Conservation (phyloP, 2,888 invertebrate species). For the Germaria angustata region DNA sequence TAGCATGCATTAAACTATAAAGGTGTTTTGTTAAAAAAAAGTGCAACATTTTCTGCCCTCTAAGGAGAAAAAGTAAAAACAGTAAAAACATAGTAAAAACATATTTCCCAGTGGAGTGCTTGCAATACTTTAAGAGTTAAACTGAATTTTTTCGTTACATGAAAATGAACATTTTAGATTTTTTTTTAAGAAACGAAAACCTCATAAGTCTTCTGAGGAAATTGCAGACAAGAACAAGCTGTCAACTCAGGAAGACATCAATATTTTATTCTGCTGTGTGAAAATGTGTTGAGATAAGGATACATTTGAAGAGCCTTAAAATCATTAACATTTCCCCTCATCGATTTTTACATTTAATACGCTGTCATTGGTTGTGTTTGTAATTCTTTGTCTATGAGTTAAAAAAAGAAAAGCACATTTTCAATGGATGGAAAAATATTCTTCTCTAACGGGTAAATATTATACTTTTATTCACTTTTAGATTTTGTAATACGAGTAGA, state of each 20-base stretch:
- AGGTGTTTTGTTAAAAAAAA: no score
- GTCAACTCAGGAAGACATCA: no score
- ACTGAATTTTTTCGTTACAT: no score
- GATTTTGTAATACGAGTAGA: background rate
- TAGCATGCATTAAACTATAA: no score
- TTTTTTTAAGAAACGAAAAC: no score
- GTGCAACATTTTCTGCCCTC: no score
- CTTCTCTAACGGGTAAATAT: background rate
- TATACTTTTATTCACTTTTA: constrained; percentile 4
- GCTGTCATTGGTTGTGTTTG: background rate
- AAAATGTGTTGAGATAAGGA: background rate
- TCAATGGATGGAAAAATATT: background rate
- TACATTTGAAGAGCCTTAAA: constrained; percentile 10
- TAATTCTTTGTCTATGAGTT: background rate
- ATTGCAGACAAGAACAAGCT: no score
- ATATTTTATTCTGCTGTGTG: background rate
- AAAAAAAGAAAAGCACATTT: constrained; percentile 7
- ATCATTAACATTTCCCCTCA: background rate
- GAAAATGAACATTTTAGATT: no score
- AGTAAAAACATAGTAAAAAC: background rate
- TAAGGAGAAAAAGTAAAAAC: no score
- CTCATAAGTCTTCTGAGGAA: no score
- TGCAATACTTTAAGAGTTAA: no score
- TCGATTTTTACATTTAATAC: background rate
- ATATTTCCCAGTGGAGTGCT: no score